These are phyloP conservation scores for Epinephelus lanceolatus DNA, from an alignment of 2,113 vertebrate species.

Conservation along the genomic window DNA sequence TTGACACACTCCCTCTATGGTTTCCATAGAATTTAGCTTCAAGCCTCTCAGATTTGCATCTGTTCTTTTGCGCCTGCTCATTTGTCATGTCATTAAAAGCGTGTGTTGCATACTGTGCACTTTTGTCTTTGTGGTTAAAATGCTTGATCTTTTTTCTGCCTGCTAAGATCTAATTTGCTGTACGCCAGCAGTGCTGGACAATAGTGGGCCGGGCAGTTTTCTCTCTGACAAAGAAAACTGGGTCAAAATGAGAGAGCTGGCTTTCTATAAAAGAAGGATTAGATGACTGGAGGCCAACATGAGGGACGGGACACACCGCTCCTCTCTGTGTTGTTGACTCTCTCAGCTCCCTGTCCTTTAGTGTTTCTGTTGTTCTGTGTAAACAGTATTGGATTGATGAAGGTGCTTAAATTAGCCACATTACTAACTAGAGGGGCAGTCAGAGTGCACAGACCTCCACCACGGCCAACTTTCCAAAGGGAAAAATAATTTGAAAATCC, in stretches of 20 bases:
- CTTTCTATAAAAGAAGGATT: constrained; percentile 41
- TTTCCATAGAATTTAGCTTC: constrained; percentile 1
- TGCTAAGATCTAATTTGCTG: constrained; percentile 54
- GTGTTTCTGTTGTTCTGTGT: not conserved
- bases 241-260: constrained; percentile 22
- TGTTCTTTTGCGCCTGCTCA: constrained; percentile 16
- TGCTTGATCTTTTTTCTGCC: constrained; percentile 40
- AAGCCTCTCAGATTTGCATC: constrained; percentile 17
- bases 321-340: not conserved
- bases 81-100: constrained; percentile 11
- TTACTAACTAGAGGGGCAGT: not conserved
- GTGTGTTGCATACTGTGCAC: constrained; percentile 13
- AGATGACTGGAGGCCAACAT: constrained; percentile 36
- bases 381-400: constrained; percentile 8
- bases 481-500: no score
- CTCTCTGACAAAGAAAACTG: constrained; percentile 46
- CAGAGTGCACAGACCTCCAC: no score
- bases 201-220: constrained; percentile 14
- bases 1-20: not conserved
- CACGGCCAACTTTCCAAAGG: no score
- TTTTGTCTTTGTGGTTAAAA: constrained; percentile 53
- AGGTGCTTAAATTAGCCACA: not conserved
- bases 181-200: constrained; percentile 33
- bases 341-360: not conserved
- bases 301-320: constrained; percentile 5